phyloP scores from a whole-genome alignment of 2,888 invertebrate species.

The Ochropacha duplaris region DNA sequence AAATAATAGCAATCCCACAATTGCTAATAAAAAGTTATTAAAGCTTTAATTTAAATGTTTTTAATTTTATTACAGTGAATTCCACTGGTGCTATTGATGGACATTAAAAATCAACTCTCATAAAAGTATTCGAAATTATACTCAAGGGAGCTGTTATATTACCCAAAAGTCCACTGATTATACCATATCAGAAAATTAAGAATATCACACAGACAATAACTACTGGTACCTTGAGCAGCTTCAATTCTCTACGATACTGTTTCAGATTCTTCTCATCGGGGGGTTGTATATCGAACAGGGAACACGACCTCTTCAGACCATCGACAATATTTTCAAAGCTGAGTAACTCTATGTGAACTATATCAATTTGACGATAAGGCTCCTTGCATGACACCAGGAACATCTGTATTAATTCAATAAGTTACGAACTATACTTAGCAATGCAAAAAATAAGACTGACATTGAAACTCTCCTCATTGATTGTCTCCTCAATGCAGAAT shows the following conservation, averaged over 20 bases:
- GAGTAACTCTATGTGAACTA: conserved; percentile 85
- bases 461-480: no score
- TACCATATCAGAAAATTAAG: no score
- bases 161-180: no score
- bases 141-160: no score
- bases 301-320: conserved; percentile 87
- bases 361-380: conserved; percentile 87
- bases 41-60: not conserved
- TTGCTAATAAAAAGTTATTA: conserved; percentile 75
- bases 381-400: conserved; percentile 85
- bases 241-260: conserved; percentile 89
- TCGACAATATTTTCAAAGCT: conserved; percentile 87
- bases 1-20: conserved; percentile 95
- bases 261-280: conserved; percentile 92
- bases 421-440: not conserved
- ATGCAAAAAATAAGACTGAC: not conserved
- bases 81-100: not conserved
- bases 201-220: not conserved
- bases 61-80: not conserved
- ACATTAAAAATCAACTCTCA: not conserved
- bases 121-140: no score
- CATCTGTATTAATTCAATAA: conserved; percentile 58
- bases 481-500: no score
- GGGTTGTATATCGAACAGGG: conserved; percentile 92
- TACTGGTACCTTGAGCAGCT: conserved; percentile 84